A percentile compares a stretch with the other conserved stretches of the same genome.
Evolutionary conservation across 2,888 invertebrate genomes (phyloP).

Genomic region (Leptarthrus brevirostris): DNA sequence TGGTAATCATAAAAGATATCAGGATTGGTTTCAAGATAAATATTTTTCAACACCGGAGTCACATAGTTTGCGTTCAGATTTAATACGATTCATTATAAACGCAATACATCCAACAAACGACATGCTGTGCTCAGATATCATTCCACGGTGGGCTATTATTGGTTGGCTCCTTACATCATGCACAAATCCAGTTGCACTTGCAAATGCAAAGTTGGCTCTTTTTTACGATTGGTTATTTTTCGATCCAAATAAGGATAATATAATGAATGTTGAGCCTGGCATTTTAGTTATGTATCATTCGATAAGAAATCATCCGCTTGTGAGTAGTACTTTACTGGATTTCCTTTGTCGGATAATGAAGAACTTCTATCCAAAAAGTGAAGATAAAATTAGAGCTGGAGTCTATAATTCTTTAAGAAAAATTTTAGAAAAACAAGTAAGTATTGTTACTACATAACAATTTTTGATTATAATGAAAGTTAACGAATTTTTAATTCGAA

Average conservation of each 20-base stretch:
- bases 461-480: too few species aligned
- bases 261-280: slow-evolving; percentile 79
- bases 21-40: slow-evolving; percentile 78
- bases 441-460: too few species aligned
- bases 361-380: slow-evolving; percentile 64
- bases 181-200: slow-evolving; percentile 74
- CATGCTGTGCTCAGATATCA: slow-evolving; percentile 75
- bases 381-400: slow-evolving; percentile 67
- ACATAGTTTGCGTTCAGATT: slow-evolving; percentile 75
- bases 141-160: slow-evolving; percentile 78
- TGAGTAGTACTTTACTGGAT: slow-evolving; percentile 74
- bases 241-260: slow-evolving; percentile 75
- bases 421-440: slow-evolving; percentile 79
- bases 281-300: slow-evolving; percentile 78
- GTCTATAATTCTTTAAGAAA: slow-evolving; percentile 66
- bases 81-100: slow-evolving; percentile 77
- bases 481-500: too few species aligned
- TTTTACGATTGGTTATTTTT: slow-evolving; percentile 81
- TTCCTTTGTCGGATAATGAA: slow-evolving; percentile 76
- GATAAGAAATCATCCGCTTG: slow-evolving; percentile 74
- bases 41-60: slow-evolving; percentile 76
- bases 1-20: slow-evolving; percentile 76
- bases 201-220: slow-evolving; percentile 75
- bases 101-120: slow-evolving; percentile 78
- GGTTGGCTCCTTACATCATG: slow-evolving; percentile 77